phyloP scores from a whole-genome alignment of 2,113 vertebrate genomes.

The Siphamia tubifer region DNA sequence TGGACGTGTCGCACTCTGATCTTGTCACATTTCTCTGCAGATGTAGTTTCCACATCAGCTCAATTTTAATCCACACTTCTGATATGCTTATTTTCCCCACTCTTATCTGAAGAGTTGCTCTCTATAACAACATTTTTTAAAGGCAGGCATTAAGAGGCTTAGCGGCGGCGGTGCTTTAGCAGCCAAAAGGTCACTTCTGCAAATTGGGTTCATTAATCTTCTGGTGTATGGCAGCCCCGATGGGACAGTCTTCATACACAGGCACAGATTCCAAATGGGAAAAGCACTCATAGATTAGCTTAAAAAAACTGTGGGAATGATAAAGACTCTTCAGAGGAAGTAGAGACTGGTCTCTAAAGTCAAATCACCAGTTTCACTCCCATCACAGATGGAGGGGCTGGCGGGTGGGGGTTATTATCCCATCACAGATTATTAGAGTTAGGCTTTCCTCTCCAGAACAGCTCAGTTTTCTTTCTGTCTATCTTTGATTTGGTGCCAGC shows the following conservation, averaged over 20 bases:
- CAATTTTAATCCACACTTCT: constrained; percentile 68
- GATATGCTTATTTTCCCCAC: constrained; percentile 61
- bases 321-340: constrained; percentile 70
- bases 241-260: constrained; percentile 78
- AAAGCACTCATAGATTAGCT: constrained; percentile 76
- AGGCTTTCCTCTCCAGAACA: constrained; percentile 59
- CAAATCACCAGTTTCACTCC: constrained; percentile 68
- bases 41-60: constrained; percentile 46
- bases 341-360: constrained; percentile 64
- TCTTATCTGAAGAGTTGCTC: constrained; percentile 69
- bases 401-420: constrained; percentile 63
- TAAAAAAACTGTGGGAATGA: constrained; percentile 67
- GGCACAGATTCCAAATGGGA: constrained; percentile 75
- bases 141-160: constrained; percentile 81
- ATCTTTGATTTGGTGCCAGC: constrained; percentile 35
- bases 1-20: constrained; percentile 34
- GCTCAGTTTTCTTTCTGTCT: neutral
- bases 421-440: constrained; percentile 70
- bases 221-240: constrained; percentile 72
- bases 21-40: constrained; percentile 7
- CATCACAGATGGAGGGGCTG: constrained; percentile 50
- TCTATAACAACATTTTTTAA: constrained; percentile 69
- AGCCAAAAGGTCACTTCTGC: constrained; percentile 83
- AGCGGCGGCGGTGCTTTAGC: constrained; percentile 66
- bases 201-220: constrained; percentile 87